Percentiles rank a stretch among this genome's conserved stretches.
Evolutionary conservation across 2,888 invertebrate genomes (phyloP).

Genomic region (Creontiades dilutus): DNA sequence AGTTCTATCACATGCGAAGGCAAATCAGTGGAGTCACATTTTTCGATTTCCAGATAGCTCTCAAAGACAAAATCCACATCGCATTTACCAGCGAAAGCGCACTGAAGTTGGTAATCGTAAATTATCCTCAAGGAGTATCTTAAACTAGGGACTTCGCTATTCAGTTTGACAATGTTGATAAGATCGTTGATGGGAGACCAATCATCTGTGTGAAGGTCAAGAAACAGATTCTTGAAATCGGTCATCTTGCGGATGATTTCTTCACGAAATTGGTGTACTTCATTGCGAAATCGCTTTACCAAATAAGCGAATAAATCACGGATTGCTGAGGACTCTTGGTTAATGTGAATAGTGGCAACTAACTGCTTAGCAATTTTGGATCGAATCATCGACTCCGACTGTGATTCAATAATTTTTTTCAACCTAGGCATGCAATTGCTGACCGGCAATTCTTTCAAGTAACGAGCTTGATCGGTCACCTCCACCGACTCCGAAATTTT

Average conservation of each 20-base stretch:
- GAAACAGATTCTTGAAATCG: constrained; percentile 29
- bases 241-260: constrained; percentile 11
- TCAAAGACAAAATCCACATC: constrained; percentile 56
- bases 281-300: constrained; percentile 70
- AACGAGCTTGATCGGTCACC: constrained; percentile 19
- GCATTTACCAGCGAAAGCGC: constrained; percentile 12
- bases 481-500: constrained; percentile 51
- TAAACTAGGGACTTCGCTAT: constrained; percentile 49
- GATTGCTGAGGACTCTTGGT: constrained; percentile 23
- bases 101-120: constrained; percentile 38
- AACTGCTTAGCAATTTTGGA: constrained; percentile 9
- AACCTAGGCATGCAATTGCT: constrained; percentile 57
- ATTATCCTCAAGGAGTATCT: constrained; percentile 45
- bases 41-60: constrained; percentile 59
- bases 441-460: constrained; percentile 39
- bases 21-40: constrained; percentile 9
- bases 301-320: constrained; percentile 58
- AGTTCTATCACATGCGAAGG: background rate
- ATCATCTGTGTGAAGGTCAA: constrained; percentile 41
- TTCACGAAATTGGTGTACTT: constrained; percentile 29
- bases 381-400: constrained; percentile 57
- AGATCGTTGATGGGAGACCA: constrained; percentile 72
- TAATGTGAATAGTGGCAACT: constrained; percentile 41
- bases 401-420: constrained; percentile 62
- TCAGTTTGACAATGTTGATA: constrained; percentile 70